These are phyloP conservation scores for Polyommatus iphigenia DNA, from an alignment of 2,888 invertebrate genomes.

Conservation along the genomic window DNA sequence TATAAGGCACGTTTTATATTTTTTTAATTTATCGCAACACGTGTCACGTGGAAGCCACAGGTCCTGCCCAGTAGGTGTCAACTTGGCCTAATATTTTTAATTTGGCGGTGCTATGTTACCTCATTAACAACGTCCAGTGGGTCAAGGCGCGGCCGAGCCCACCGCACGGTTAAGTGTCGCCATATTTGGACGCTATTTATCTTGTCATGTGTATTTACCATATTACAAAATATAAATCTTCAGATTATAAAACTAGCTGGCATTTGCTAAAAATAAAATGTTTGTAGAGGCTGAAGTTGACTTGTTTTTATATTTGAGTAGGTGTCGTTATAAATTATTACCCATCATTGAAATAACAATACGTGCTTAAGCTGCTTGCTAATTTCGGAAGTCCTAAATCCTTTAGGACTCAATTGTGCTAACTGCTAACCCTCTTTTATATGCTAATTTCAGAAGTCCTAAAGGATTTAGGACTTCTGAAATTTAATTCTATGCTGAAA, in stretches of 20 bases:
- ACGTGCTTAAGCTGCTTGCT: no score
- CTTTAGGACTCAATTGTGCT: no score
- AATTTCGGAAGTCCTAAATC: no score
- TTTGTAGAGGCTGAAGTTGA: neutral
- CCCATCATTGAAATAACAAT: no score
- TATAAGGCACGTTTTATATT: neutral
- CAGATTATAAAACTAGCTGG: neutral
- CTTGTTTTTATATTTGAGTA: neutral
- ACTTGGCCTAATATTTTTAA: constrained; percentile 8
- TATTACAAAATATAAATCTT: constrained; percentile 19
- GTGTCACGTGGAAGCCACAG: neutral
- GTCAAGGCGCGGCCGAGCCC: constrained; percentile 46
- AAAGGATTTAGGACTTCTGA: no score
- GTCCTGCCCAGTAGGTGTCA: constrained; percentile 5
- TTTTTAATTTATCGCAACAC: neutral
- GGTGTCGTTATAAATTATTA: no score
- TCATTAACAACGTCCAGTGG: constrained; percentile 46
- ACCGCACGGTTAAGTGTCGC: constrained; percentile 25
- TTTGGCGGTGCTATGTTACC: constrained; percentile 10
- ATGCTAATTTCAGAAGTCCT: no score
- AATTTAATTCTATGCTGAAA: no score
- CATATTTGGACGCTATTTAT: neutral
- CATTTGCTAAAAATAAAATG: neutral
- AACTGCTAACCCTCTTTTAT: no score
- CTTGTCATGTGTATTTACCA: constrained; percentile 10